Base-by-base conservation (phyloP, 2,113 vertebrate species). In the Mionectes macconnelli region DNA sequence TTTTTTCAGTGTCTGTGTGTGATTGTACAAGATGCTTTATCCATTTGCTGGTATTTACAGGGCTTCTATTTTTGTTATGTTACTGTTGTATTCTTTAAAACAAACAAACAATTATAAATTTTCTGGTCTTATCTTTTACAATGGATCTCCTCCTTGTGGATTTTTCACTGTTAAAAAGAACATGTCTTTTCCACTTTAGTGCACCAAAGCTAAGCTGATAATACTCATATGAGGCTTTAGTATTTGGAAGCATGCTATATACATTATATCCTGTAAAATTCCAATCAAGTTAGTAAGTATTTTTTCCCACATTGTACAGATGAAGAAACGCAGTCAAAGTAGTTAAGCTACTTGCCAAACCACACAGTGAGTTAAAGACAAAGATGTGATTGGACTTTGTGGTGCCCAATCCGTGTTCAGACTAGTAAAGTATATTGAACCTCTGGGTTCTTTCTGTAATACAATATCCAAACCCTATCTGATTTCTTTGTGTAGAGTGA, bases 291-390 rank as follows among this genome's bases (percentile, higher is more conserved):
- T 80, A 67, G 82, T 89, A 95, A 87, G 69, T 96, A 94, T 70
- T 86, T 93, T 95, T 96, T 86, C 93, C 94, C 94, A 90, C 93
- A 94, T 90, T 84, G 76, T 88, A 59, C 64, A 86, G 87, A 96
- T 72, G 92, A 96, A 96, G 90, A 95, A 86, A 87, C 0, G 1
- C 25, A 96, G 79, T 91, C 72, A 80, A 93, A 96, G 87, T 84
- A 91, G 90, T 88, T 95, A 90, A 96, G 90, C 37, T 89, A 75
- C 80, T 89, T 97, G 96, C 96, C 96, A 97, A 96, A 95, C 92
- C 93, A 93, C 96, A 92, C 56, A 81, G 85, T 75, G 47, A 95
- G 73, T 87, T 93, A 75, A 93, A 95, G 90, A 72, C 28, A 13
- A 86, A 89, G 83, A 87, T 78, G 23, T 19, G 77, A 84, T 95